Evolutionary conservation across 2,797 vertebrate genomes (phyloP).

Genomic region (Arctocebus calabarensis): DNA sequence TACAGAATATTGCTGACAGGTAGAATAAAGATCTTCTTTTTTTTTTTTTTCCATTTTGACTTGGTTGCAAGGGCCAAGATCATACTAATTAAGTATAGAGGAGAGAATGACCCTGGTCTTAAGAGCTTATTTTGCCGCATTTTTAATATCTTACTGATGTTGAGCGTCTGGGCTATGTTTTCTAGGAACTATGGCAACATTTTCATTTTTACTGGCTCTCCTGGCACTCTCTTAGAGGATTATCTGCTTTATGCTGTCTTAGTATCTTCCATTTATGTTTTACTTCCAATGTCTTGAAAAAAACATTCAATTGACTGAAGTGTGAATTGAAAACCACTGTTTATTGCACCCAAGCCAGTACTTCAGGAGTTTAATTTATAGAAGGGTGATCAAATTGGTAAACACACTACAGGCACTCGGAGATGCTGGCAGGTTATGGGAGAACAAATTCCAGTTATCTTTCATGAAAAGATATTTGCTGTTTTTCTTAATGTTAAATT

Average conservation of each 20-base stretch:
- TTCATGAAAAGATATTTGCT: too few relatives aligned
- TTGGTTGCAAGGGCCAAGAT: conserved; percentile 64
- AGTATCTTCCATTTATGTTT: conserved; percentile 16
- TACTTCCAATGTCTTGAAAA: not conserved
- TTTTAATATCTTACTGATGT: conserved; percentile 73
- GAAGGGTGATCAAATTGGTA: not conserved
- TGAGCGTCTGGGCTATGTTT: conserved; percentile 67
- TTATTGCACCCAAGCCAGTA: not conserved
- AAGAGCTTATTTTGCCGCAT: conserved; percentile 69
- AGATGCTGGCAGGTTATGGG: not conserved
- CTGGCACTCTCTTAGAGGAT: conserved; percentile 41
- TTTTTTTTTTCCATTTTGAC: conserved; percentile 60
- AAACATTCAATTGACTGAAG: not conserved
- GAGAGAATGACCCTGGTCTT: conserved; percentile 45
- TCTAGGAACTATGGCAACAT: conserved; percentile 73
- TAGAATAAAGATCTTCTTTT: conserved; percentile 64
- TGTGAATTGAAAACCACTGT: conserved; percentile 7
- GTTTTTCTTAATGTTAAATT: too few relatives aligned
- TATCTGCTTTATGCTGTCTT: conserved; percentile 29
- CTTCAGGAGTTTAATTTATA: not conserved
- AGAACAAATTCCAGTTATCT: too few relatives aligned
- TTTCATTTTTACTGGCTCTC: conserved; percentile 38
- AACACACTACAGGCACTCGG: not conserved
- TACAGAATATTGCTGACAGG: conserved; percentile 9
- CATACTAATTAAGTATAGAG: conserved; percentile 74